Percentiles rank a stretch among this genome's conserved stretches.
phyloP scores from a whole-genome alignment of 2,113 vertebrate genomes.

The Todiramphus chloris region DNA sequence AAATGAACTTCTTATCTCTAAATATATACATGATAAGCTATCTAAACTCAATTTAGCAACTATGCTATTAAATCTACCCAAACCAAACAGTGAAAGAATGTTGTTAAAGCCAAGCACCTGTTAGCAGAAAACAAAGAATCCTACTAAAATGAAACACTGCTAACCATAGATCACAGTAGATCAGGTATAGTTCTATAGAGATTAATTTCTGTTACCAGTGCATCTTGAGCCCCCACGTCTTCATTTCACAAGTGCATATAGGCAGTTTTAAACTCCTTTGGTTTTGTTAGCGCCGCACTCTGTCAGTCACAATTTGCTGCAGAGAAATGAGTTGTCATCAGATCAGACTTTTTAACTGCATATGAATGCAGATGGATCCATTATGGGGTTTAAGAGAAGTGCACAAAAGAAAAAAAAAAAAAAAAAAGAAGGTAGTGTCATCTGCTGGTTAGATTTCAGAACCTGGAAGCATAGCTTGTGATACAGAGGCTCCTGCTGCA shows the following conservation, averaged over 20 bases:
- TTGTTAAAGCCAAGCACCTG: conserved; percentile 41
- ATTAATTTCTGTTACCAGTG: neutral
- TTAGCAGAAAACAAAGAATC: neutral
- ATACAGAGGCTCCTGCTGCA: neutral
- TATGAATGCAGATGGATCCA: neutral
- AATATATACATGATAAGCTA: conserved; percentile 79
- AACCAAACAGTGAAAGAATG: conserved; percentile 50
- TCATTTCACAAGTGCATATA: neutral
- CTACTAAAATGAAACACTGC: neutral
- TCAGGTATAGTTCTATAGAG: neutral
- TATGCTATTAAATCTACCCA: conserved; percentile 66
- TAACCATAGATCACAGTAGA: conserved; percentile 31
- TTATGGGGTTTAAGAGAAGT: neutral
- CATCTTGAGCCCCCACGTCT: neutral
- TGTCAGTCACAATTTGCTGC: neutral
- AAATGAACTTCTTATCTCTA: conserved; percentile 82
- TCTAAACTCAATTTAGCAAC: conserved; percentile 75
- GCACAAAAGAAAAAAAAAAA: neutral
- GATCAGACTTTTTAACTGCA: neutral
- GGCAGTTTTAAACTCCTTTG: neutral
- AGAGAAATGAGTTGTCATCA: conserved; percentile 10
- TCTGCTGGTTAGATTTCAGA: neutral
- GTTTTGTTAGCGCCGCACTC: neutral
- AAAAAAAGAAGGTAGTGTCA: neutral
- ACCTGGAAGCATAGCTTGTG: neutral